phyloP scores from a whole-genome alignment of 1,140 invertebrate genomes.

The Cherax destructor region DNA sequence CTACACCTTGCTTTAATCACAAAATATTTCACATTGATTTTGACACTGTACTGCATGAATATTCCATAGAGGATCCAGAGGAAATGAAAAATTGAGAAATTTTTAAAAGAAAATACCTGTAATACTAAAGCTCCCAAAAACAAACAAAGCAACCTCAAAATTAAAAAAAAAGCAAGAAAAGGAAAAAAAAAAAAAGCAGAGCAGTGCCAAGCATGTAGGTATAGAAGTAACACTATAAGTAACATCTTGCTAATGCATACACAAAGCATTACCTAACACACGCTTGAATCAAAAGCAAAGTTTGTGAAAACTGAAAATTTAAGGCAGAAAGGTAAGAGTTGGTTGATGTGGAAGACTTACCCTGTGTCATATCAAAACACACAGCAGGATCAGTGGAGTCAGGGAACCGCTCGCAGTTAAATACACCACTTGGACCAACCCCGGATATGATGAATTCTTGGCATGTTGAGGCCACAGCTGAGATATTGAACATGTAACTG shows the following conservation, averaged over 20 bases:
- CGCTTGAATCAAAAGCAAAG: not conserved
- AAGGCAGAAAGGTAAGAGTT: not conserved
- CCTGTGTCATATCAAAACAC: constrained; percentile 76
- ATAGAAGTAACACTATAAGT: not conserved
- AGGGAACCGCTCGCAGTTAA: constrained; percentile 80
- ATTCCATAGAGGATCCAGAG: not conserved
- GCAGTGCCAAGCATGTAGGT: constrained; percentile 14
- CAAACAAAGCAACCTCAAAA: not conserved
- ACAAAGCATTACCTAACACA: constrained; percentile 14
- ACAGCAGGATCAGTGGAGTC: constrained; percentile 76
- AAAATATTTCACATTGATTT: too few relatives aligned
- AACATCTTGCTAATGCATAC: not conserved
- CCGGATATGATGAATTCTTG: constrained; percentile 79
- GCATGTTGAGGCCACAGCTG: constrained; percentile 80
- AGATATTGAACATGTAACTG: constrained; percentile 42
- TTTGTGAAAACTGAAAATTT: not conserved
- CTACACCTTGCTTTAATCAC: too few relatives aligned
- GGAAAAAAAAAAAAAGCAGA: not conserved
- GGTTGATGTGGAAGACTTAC: constrained; percentile 67
- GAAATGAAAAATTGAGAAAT: not conserved
- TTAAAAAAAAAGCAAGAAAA: not conserved
- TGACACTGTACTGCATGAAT: too few relatives aligned
- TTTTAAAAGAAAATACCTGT: not conserved
- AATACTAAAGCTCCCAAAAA: not conserved
- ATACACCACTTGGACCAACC: constrained; percentile 78